phyloP scores from a whole-genome alignment of 2,888 invertebrate species.

The Nipponacmea schrenckii region DNA sequence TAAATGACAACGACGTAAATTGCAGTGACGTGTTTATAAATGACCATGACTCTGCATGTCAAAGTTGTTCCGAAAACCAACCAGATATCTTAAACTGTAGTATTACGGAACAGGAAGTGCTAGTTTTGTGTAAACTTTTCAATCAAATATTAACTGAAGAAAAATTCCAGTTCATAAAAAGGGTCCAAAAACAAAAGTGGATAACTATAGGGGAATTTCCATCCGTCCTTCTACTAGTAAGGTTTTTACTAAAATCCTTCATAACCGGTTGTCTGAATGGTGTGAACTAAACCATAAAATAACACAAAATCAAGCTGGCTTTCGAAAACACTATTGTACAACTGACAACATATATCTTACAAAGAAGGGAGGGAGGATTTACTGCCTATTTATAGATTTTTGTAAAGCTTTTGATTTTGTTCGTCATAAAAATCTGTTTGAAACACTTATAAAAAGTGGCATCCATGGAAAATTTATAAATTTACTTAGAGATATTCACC shows the following conservation, averaged over 20 bases:
- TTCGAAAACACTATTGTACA: slow-evolving; percentile 8
- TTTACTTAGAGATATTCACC: slow-evolving; percentile 6
- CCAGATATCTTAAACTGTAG: too few species aligned
- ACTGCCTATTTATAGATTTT: slow-evolving; percentile 4
- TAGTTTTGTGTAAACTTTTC: too few species aligned
- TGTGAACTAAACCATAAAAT: background rate
- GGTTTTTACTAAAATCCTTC: background rate
- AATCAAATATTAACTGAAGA: too few species aligned
- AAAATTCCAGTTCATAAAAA: background rate
- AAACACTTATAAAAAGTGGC: background rate
- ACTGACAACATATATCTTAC: background rate
- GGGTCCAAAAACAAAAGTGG: background rate
- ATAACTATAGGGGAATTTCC: background rate
- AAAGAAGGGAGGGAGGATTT: background rate
- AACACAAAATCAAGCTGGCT: background rate
- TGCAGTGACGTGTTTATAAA: too few species aligned
- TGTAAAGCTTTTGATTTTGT: background rate
- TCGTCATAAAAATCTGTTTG: background rate
- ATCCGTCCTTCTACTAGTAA: background rate
- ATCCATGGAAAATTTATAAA: background rate
- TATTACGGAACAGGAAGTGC: too few species aligned
- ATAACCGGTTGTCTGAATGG: background rate
- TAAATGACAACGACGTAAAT: too few species aligned
- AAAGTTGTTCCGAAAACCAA: too few species aligned
- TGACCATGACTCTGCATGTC: too few species aligned